Base-by-base conservation (phyloP, 1,140 invertebrate species). In the Theocolax elegans region DNA sequence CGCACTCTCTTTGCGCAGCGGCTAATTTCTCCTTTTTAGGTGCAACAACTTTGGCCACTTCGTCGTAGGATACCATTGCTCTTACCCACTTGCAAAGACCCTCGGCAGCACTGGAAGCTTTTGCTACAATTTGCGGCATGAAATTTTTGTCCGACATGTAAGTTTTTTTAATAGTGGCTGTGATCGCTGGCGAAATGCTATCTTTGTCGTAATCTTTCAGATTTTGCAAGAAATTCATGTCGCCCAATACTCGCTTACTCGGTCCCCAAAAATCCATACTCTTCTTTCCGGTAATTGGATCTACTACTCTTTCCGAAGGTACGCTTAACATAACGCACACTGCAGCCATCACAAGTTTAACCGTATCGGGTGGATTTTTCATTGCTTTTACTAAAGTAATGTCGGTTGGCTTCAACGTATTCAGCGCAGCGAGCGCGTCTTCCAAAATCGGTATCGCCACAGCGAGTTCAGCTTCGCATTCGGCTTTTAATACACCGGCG, bases 351-450 rank as follows among this genome's bases (percentile, higher is more conserved):
- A 92, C 93, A 54, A 93, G 80, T 75, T 92, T 91, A 0, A 94
- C 90, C 25, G 90, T 90, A 54, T 89, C 88, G 9, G 93, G 93
- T 12, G 93, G 93, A 83, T 93, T 93, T 83, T 93, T 93, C 93
- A 95, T 94, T 1, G 92, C 89, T 78, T 94, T 94, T 0, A 95
- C 90, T 8, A 92, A 74, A 49, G 91, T 91, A 68, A 95, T 93
- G 76, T 95, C 93, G 2, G 87, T 84, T 48, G 92, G 92, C 80
- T 93, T 94, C 4, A 95, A 81, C 9, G 92, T 93, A 77, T 94
- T 90, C 27, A 95, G 80, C n/a, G 93, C 92, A 31, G 83, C 81
- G 15, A 85, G 72, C 1, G 84, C 82, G 56, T 84, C 89, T 77
- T 93, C 90, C 0, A 93, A 77, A 25, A 90, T 89, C 2, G 92